These are phyloP conservation scores for Macropus fuliginosus DNA, from an alignment of 2,797 vertebrate genomes.

Conservation along the genomic window DNA sequence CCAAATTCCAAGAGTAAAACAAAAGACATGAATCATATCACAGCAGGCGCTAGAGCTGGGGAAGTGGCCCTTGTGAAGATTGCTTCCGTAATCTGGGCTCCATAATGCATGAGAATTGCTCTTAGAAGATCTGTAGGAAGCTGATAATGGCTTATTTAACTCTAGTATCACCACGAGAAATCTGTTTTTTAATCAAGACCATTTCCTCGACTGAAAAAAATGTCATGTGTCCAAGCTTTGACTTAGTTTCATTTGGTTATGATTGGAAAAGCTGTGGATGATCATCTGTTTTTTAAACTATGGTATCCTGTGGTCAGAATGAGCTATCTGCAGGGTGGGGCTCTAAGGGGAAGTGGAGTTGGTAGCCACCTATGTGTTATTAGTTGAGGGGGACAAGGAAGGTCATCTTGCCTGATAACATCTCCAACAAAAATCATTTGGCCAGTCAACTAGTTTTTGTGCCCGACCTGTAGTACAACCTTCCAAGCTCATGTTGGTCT, in stretches of 20 bases:
- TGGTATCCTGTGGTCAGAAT: neutral
- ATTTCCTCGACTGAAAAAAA: slow-evolving; percentile 83
- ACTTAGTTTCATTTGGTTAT: slow-evolving; percentile 73
- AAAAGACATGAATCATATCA: slow-evolving; percentile 87
- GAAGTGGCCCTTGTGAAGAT: slow-evolving; percentile 84
- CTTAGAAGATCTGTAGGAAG: slow-evolving; percentile 85
- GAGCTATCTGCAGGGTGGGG: neutral
- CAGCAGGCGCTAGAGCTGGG: slow-evolving; percentile 77
- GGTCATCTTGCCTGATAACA: neutral
- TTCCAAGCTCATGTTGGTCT: neutral
- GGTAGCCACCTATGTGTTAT: neutral
- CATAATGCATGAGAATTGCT: slow-evolving; percentile 79
- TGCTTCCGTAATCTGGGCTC: slow-evolving; percentile 84
- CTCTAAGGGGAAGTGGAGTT: neutral
- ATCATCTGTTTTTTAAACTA: neutral
- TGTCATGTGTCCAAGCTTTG: slow-evolving; percentile 74
- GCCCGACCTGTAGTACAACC: neutral
- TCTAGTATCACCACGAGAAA: slow-evolving; percentile 78
- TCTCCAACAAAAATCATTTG: neutral
- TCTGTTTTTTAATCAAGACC: slow-evolving; percentile 80
- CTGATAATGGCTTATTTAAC: slow-evolving; percentile 85
- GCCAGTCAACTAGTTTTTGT: neutral
- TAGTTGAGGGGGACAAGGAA: neutral
- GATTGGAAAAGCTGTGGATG: slow-evolving; percentile 59
- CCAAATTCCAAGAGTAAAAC: slow-evolving; percentile 84